Evolutionary conservation across 2,113 vertebrate species (phyloP).

Genomic region (Lagopus leucura): DNA sequence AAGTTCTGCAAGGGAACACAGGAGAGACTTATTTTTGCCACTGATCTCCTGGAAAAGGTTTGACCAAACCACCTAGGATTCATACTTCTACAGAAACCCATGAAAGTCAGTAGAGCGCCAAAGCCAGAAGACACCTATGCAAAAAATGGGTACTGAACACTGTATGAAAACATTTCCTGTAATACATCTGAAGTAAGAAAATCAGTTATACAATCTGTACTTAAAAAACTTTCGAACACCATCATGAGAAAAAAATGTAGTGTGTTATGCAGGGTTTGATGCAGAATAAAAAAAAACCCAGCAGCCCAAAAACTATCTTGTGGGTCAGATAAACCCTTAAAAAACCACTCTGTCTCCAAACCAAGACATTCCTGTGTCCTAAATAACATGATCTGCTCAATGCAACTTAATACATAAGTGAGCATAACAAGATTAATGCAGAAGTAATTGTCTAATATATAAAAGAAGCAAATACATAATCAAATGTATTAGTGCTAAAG

Average conservation of each 20-base stretch:
- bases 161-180: background rate
- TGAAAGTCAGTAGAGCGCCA: background rate
- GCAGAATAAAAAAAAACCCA: background rate
- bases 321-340: background rate
- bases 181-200: background rate
- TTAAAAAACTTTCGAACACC: background rate
- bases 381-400: background rate
- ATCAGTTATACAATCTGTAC: background rate
- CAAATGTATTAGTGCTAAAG: background rate
- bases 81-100: background rate
- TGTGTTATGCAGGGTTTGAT: background rate
- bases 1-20: background rate
- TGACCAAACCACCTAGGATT: background rate
- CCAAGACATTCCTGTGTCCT: background rate
- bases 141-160: background rate
- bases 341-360: background rate
- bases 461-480: background rate
- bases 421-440: background rate
- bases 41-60: background rate
- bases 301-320: background rate
- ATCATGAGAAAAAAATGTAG: background rate
- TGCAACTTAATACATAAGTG: background rate
- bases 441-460: background rate
- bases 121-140: background rate
- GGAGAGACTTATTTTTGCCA: background rate